These are phyloP conservation scores for Boulengeromyrus knoepffleri DNA, from an alignment of 2,113 vertebrate species.

Conservation along the genomic window DNA sequence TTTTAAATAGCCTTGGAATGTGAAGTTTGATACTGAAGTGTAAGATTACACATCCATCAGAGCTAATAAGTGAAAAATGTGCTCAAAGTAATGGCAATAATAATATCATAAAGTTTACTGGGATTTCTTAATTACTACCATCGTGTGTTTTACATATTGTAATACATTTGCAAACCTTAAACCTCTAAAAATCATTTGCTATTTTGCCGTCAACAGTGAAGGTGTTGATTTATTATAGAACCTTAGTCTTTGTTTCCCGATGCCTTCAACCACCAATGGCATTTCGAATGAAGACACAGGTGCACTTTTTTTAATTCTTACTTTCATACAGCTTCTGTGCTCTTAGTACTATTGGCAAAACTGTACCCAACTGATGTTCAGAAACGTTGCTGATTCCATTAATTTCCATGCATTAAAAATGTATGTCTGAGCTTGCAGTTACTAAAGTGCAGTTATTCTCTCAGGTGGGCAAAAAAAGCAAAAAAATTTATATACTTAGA, in stretches of 20 bases:
- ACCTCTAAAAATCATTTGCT: background rate
- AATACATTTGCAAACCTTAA: background rate
- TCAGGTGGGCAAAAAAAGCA: background rate
- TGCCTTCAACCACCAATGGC: background rate
- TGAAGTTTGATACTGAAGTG: background rate
- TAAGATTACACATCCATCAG: background rate
- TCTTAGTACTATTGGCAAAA: background rate
- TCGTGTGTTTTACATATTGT: background rate
- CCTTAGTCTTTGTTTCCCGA: background rate
- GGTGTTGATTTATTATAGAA: background rate
- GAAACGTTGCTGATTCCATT: background rate
- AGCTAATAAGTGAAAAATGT: background rate
- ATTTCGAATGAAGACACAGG: background rate
- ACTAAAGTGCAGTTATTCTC: background rate
- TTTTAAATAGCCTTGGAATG: background rate
- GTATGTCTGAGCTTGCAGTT: background rate
- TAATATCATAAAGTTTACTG: background rate
- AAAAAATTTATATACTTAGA: background rate
- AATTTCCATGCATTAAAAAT: background rate
- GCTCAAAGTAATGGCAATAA: background rate
- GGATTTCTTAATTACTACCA: background rate
- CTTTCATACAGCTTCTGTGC: background rate
- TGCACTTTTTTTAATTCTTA: background rate
- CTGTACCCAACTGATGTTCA: background rate
- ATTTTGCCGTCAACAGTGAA: background rate